A percentile compares a stretch with the other conserved stretches of the same genome.
Evolutionary conservation across 1,140 invertebrate genomes (phyloP).

Genomic region (Halictus rubicundus): DNA sequence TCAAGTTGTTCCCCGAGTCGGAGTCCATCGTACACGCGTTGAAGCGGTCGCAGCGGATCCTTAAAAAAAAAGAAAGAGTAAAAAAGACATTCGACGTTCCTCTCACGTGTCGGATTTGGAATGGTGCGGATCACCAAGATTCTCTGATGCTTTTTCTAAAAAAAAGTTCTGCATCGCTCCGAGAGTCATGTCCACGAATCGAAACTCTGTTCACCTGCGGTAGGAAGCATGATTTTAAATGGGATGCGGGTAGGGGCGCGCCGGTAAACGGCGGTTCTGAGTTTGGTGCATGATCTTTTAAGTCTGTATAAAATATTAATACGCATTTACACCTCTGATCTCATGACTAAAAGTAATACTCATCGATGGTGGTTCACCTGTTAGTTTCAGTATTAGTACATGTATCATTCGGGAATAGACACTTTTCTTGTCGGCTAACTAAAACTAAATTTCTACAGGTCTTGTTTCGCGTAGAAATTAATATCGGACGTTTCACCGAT

Average conservation of each 20-base stretch:
- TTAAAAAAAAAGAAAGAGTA: not conserved
- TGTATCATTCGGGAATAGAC: not conserved
- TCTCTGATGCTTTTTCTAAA: constrained; percentile 32
- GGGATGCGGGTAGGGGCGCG: not conserved
- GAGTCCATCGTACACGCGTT: constrained; percentile 74
- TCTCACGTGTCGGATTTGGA: constrained; percentile 46
- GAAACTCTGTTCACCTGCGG: constrained; percentile 22
- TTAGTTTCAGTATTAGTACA: constrained; percentile 38
- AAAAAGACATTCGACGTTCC: constrained; percentile 42
- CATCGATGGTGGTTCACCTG: constrained; percentile 23
- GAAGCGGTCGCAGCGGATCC: constrained; percentile 25
- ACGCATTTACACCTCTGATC: constrained; percentile 44
- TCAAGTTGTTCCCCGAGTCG: constrained; percentile 77
- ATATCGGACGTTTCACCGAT: not conserved
- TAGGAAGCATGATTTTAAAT: constrained; percentile 12
- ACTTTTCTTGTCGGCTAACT: not conserved
- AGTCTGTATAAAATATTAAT: constrained; percentile 34
- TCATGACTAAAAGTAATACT: constrained; percentile 46
- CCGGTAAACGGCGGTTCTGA: constrained; percentile 17
- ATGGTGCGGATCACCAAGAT: not conserved
- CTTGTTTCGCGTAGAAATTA: not conserved
- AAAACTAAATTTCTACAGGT: constrained; percentile 8
- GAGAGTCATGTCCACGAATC: constrained; percentile 19
- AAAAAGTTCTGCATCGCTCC: not conserved
- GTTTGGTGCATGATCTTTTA: constrained; percentile 41